phyloP scores from a whole-genome alignment of 2,113 vertebrate genomes.

The Xiphophorus maculatus region DNA sequence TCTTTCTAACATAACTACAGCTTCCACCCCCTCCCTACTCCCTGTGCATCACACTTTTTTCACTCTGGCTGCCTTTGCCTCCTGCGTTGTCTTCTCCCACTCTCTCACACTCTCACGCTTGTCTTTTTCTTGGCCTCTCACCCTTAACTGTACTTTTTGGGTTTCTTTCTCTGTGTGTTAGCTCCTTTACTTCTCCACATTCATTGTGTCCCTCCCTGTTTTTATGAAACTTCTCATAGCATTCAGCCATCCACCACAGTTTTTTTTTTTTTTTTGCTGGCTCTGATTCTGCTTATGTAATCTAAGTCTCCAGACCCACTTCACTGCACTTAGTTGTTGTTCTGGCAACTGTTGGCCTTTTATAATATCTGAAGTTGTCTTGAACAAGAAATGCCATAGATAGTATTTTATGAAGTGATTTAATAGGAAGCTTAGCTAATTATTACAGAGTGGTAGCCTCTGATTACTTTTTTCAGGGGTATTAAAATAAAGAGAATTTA shows the following conservation, averaged over 20 bases:
- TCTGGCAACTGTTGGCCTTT: conserved; percentile 16
- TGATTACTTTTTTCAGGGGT: too few species aligned
- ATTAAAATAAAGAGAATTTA: too few species aligned
- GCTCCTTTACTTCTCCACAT: conserved; percentile 25
- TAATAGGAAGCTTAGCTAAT: too few species aligned
- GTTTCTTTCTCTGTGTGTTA: conserved; percentile 14
- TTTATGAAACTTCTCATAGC: conserved; percentile 46
- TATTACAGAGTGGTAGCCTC: too few species aligned
- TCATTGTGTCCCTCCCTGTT: conserved; percentile 44
- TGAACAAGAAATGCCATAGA: neutral
- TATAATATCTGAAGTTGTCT: neutral
- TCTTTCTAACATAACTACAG: conserved; percentile 48
- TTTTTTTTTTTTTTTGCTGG: conserved; percentile 12
- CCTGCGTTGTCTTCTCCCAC: conserved; percentile 52
- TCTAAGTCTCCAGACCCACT: conserved; percentile 35
- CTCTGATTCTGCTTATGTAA: conserved; percentile 55
- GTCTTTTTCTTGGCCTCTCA: conserved; percentile 49
- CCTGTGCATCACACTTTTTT: conserved; percentile 46
- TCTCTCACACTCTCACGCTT: conserved; percentile 34
- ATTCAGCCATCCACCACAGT: conserved; percentile 20
- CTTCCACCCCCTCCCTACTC: conserved; percentile 54
- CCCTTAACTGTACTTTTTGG: conserved; percentile 43
- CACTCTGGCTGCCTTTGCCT: conserved; percentile 40
- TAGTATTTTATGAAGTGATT: too few species aligned
- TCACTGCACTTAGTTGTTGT: conserved; percentile 13